Conservation (phyloP, 2,888 invertebrate species). For the Spilarctia lutea region DNA sequence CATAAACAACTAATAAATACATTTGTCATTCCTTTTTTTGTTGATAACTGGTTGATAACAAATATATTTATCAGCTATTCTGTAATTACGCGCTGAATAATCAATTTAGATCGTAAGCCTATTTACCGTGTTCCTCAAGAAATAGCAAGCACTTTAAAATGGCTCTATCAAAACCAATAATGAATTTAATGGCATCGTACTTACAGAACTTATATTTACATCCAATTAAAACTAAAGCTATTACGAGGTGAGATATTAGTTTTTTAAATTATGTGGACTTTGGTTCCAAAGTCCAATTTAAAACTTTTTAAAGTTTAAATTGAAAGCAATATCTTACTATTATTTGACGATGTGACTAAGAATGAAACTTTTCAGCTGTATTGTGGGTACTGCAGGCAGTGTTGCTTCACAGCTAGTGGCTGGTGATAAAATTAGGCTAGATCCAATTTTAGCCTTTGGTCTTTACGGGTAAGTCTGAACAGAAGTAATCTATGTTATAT, state of each 20-base stretch:
- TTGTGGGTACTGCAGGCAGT: slow-evolving; percentile 91
- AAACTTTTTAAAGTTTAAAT: neutral
- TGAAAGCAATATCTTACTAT: neutral
- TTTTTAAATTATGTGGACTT: slow-evolving; percentile 22
- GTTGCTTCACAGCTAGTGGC: slow-evolving; percentile 90
- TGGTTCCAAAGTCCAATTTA: slow-evolving; percentile 44
- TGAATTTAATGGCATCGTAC: slow-evolving; percentile 89
- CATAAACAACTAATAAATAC: no score
- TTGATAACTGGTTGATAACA: slow-evolving; percentile 43
- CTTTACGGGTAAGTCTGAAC: slow-evolving; percentile 89
- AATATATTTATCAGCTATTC: slow-evolving; percentile 35
- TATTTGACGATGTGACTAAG: neutral
- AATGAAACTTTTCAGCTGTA: slow-evolving; percentile 85
- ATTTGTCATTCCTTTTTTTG: slow-evolving; percentile 14
- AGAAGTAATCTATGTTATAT: neutral
- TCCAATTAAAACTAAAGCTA: slow-evolving; percentile 92
- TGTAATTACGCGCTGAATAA: slow-evolving; percentile 38
- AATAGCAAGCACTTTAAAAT: slow-evolving; percentile 65
- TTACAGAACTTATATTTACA: slow-evolving; percentile 91
- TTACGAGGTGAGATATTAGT: slow-evolving; percentile 89
- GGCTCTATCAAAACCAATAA: slow-evolving; percentile 91
- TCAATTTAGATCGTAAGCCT: slow-evolving; percentile 30
- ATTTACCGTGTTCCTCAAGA: slow-evolving; percentile 34
- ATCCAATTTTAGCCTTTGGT: slow-evolving; percentile 91
- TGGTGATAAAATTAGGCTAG: slow-evolving; percentile 88